A percentile compares a stretch with the other conserved stretches of the same genome.
Conservation (phyloP, 1,140 invertebrate genomes). For the Aphelenchoides fujianensis region DNA sequence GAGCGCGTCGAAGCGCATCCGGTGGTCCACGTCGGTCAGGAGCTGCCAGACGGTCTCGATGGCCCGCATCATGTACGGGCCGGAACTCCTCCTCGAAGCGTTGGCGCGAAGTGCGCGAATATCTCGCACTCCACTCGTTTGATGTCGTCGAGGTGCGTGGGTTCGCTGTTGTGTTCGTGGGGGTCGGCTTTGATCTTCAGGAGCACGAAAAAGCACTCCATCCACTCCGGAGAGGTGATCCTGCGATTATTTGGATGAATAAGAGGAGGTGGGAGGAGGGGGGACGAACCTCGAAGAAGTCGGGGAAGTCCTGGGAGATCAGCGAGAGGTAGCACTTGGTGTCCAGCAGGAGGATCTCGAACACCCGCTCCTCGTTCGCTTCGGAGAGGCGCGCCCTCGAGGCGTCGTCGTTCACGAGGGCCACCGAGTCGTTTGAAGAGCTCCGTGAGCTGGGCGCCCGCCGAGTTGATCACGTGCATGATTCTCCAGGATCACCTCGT, state of each 20-base stretch:
- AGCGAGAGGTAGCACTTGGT: conserved; percentile 43
- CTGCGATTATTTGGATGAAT: no score
- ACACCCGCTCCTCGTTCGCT: conserved; percentile 24
- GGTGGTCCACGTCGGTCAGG: conserved; percentile 71
- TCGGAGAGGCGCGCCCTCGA: conserved; percentile 11
- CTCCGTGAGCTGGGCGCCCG: conserved; percentile 34
- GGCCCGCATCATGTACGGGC: conserved; percentile 79
- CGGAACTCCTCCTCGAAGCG: conserved; percentile 97
- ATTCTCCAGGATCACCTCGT: conserved; percentile 36
- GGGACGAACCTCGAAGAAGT: conserved; percentile 47
- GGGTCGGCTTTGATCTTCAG: conserved; percentile 32
- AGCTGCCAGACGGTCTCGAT: conserved; percentile 88
- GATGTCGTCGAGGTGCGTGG: conserved; percentile 75
- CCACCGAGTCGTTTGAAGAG: conserved; percentile 32
- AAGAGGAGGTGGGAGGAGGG: conserved; percentile 10
- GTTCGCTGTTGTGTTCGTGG: conserved; percentile 68
- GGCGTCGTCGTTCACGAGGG: conserved; percentile 22
- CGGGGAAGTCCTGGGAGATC: conserved; percentile 47
- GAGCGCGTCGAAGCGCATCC: conserved; percentile 67
- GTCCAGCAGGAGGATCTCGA: conserved; percentile 37
- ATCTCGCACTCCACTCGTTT: conserved; percentile 91
- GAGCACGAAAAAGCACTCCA: conserved; percentile 41
- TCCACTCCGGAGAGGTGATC: conserved; percentile 43
- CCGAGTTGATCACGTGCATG: conserved; percentile 34
- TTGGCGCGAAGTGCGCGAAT: conserved; percentile 84